These are phyloP conservation scores for Cercopithecus diana DNA, from an alignment of 2,797 vertebrate genomes.

Conservation along the genomic window DNA sequence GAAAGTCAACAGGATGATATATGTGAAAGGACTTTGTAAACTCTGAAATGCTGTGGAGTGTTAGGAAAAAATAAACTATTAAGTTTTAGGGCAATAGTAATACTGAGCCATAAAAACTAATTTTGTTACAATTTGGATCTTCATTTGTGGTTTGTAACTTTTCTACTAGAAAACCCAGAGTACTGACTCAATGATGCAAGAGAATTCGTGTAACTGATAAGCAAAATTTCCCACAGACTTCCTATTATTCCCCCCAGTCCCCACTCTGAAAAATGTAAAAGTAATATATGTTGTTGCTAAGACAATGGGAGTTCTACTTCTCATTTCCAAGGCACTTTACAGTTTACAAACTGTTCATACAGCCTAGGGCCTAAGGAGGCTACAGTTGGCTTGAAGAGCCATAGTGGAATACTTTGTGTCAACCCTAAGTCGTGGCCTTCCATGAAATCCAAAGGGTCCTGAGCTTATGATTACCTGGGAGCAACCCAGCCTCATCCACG, in stretches of 20 bases:
- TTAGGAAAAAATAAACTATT: not conserved
- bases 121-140: conserved; percentile 4
- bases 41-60: not conserved
- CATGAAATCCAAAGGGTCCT: not conserved
- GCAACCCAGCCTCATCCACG: not conserved
- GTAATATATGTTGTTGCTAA: not conserved
- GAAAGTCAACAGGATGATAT: not conserved
- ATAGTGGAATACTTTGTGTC: not conserved
- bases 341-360: not conserved
- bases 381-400: not conserved
- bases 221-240: not conserved
- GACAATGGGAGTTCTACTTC: not conserved
- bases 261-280: not conserved
- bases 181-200: not conserved
- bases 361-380: not conserved
- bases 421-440: not conserved
- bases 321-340: not conserved
- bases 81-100: conserved; percentile 11
- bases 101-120: not conserved
- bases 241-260: not conserved
- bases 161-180: not conserved
- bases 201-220: not conserved
- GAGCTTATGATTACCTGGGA: not conserved
- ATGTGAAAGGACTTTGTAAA: not conserved
- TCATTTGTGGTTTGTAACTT: not conserved